Evolutionary conservation across 2,888 invertebrate genomes (phyloP), one percentile per base, ranked within the genome.

Genomic region (Sinhomidia bicolor): DNA sequence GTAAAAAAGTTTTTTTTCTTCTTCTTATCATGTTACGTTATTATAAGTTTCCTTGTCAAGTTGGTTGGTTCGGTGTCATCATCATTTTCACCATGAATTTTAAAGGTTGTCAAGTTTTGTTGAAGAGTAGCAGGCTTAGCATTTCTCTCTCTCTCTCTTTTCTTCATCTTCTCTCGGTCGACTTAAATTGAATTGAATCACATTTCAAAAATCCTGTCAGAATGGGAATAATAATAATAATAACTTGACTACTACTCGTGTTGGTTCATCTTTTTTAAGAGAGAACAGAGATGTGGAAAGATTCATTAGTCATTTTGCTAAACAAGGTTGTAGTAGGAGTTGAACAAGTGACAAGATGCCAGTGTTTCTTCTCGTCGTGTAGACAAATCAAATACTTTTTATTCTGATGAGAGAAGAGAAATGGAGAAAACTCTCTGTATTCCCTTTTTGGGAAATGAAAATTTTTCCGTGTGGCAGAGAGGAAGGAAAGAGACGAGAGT

Each of bases 201-300:
- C 85, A 85, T 85, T 85, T 85, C 79, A 78, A 85, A 85, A 85
- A 85, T 78, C 85, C 79, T 85, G 85, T 85, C 23, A 84, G 84
- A 36, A n/a, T 9, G 3, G 36, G 36, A 76, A 51, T 57, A 51
- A 26, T 20, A 71, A 71, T 44, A 4, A 6, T 10, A 14, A 12
- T 60, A 7, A 10, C 17, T 80, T 41, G 41, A 60, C 60, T 80
- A n/a, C n/a, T n/a, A n/a, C n/a, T n/a, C n/a, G n/a, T n/a, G n/a
- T n/a, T n/a, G n/a, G n/a, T n/a, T n/a, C n/a, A n/a, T n/a, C n/a
- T n/a, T 80, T 80, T 60, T 80, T 80, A 12, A 54, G 51, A 54
- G 51, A 51, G 17, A 32, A 10, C 20, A 60, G 57, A 7, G 20
- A 10, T 60, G 10, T 60, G 62, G 10, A 26, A 62, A 29, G 9